Evolutionary conservation across 1,140 invertebrate species (phyloP), one percentile per base, ranked within the genome.

Genomic region (Pinna nobilis): DNA sequence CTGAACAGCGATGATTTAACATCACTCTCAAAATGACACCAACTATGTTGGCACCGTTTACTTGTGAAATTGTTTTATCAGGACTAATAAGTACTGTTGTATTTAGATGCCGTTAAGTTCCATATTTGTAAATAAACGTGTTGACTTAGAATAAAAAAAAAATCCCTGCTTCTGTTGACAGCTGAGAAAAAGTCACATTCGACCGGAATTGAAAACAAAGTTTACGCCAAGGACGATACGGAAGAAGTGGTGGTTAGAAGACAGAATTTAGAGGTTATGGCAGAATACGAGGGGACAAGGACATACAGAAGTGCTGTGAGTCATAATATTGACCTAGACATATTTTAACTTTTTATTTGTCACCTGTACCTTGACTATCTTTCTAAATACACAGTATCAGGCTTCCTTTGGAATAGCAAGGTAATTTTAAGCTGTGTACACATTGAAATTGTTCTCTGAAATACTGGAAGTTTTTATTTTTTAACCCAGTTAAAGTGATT

Each of bases 281-380:
- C 72, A 9, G 72, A 74, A 37, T 74, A 69, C 39, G 51, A 57
- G 18, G 72, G 72, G 44, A 74, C 72, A 11, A 37, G 66, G 28
- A 74, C 72, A 44, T 74, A 74, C 28, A 44, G 72, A 47, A 74
- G 72, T 69, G 72, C 72, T 63, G 72, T 74, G 64, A 74, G 66
- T 63, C 13, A 20, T 61, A 13, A 23, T 41, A n/a, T 39, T 9
- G 4, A 33, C 20, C 7, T 35, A 32, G 18, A 6, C 11, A n/a
- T 44, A 32, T 59, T 32, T 3, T 59, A 25, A 20, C 18, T 3
- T 53, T 53, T 13, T 53, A 20, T 53, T 18, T 25, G 5, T 53
- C 18, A 6, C 13, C 18, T 53, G 51, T 9, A 44, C 7, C 18
- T 9, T 44, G 7, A 44, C 39, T 44, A 9, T 44, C 18, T 44